A percentile compares a stretch with the other conserved stretches of the same genome.
phyloP scores from a whole-genome alignment of 1,140 invertebrate genomes.

The Semibalanus balanoides region DNA sequence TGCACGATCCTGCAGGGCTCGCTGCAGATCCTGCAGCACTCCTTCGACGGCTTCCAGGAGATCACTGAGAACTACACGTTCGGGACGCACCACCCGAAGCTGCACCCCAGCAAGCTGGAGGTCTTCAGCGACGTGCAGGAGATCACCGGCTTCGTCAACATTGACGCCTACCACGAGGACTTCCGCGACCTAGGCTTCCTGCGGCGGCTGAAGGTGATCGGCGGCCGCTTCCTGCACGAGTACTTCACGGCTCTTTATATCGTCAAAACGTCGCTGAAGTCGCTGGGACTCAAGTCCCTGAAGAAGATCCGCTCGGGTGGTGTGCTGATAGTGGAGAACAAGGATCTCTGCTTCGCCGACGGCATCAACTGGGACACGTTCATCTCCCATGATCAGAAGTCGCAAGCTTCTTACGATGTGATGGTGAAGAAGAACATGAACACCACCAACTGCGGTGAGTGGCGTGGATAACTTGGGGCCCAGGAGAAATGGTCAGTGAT shows the following conservation, averaged over 20 bases:
- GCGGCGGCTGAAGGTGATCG: constrained; percentile 79
- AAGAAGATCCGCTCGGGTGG: constrained; percentile 73
- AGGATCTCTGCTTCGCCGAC: constrained; percentile 72
- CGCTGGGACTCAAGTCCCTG: constrained; percentile 66
- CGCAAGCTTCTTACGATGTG: background rate
- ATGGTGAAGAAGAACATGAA: background rate
- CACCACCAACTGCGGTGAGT: background rate
- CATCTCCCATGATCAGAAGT: background rate
- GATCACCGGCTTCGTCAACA: constrained; percentile 81
- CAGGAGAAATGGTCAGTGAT: too few relatives aligned
- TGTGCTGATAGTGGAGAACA: constrained; percentile 78
- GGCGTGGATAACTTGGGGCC: too few relatives aligned
- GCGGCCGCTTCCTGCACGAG: constrained; percentile 70
- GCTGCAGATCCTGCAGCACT: constrained; percentile 74
- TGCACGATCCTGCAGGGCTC: constrained; percentile 92
- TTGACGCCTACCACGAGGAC: constrained; percentile 68
- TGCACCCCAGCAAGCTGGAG: constrained; percentile 72
- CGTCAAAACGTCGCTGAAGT: constrained; percentile 72
- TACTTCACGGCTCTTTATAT: constrained; percentile 79
- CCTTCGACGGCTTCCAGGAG: constrained; percentile 75
- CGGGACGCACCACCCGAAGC: constrained; percentile 52
- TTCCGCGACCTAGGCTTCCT: constrained; percentile 87
- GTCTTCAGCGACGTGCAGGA: constrained; percentile 83
- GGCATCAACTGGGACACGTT: constrained; percentile 59
- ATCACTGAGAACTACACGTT: constrained; percentile 64